Conservation (phyloP, 1,140 invertebrate species). For the Formica selysi region DNA sequence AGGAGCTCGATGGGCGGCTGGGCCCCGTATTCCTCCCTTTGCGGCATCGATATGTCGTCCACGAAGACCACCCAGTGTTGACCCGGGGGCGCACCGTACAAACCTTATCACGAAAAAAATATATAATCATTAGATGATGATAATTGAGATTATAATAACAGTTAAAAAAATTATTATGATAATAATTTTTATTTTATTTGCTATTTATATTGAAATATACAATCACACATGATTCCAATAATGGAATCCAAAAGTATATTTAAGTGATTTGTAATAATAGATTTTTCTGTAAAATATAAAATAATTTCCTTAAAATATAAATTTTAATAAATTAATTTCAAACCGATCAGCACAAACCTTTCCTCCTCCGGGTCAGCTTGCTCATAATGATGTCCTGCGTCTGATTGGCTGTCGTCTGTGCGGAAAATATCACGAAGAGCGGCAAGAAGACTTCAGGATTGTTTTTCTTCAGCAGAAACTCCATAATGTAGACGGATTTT, state of each 20-base stretch:
- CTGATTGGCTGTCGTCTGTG: conserved; percentile 97
- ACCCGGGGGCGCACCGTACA: conserved; percentile 65
- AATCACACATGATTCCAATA: conserved; percentile 54
- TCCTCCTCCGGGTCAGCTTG: conserved; percentile 96
- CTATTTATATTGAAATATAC: conserved; percentile 28
- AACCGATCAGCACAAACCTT: conserved; percentile 86
- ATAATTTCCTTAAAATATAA: background rate
- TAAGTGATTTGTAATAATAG: background rate
- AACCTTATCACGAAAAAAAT: background rate
- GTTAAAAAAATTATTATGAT: background rate
- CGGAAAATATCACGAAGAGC: conserved; percentile 96
- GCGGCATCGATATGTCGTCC: conserved; percentile 97
- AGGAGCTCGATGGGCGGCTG: conserved; percentile 97
- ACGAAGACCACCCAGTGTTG: conserved; percentile 93
- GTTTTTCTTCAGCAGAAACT: conserved; percentile 94
- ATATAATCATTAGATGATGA: conserved; percentile 77
- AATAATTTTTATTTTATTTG: background rate
- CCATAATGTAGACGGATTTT: conserved; percentile 95
- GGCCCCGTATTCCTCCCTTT: conserved; percentile 95
- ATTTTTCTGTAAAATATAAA: background rate
- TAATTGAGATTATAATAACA: conserved; percentile 52
- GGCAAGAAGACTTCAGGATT: conserved; percentile 94
- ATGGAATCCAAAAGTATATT: no score
- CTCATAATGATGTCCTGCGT: conserved; percentile 98
- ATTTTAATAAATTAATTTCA: background rate